Base-by-base conservation (phyloP, 2,888 invertebrate genomes). In the Sarcophaga carnaria region DNA sequence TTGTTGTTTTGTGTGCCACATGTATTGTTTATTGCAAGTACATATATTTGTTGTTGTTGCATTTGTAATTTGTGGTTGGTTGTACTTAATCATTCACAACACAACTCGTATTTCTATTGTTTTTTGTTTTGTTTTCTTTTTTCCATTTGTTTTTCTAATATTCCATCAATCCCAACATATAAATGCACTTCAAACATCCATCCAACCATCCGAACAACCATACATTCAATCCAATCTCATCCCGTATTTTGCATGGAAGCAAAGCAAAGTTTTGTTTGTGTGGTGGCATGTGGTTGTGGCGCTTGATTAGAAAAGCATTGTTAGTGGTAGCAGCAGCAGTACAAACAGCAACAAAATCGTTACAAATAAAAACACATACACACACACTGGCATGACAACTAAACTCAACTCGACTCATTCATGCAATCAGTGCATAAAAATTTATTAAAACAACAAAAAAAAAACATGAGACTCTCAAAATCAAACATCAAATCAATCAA, bases 1-100 rank as follows among this genome's bases (percentile, higher is more conserved):
- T 49, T 49, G 47, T 70, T 17, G 17, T 27, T 60, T 64, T 84
- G 64, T 70, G 64, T 76, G 71, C 76, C 80, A 80, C 69, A 80
- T 83, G 67, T 74, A 69, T 74, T 20, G 72, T 66, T 59, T 79
- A 37, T 80, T 75, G 37, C 27, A 27, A 27, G 27, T 27, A 25
- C 25, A 25, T 25, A 27, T 27, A 27, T 75, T 63, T 14, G 54
- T 14, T n/a, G 49, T 45, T 75, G 69, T 75, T 80, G 70, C n/a
- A 71, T 79, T 78, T 82, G 70, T 74, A 79, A 78, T 81, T 84
- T 87, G 87, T 69, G 87, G 84, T 87, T 87, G 49, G 70, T 67
- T 82, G 79, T 84, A 87, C 84, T 87, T 84, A 84, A 82, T 87
- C 87, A 87, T 87, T 87, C 79, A 76, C 79, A 87, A 84, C 64